Evolutionary conservation across 2,113 vertebrate genomes (phyloP).

Genomic region (Fregetta grallaria): DNA sequence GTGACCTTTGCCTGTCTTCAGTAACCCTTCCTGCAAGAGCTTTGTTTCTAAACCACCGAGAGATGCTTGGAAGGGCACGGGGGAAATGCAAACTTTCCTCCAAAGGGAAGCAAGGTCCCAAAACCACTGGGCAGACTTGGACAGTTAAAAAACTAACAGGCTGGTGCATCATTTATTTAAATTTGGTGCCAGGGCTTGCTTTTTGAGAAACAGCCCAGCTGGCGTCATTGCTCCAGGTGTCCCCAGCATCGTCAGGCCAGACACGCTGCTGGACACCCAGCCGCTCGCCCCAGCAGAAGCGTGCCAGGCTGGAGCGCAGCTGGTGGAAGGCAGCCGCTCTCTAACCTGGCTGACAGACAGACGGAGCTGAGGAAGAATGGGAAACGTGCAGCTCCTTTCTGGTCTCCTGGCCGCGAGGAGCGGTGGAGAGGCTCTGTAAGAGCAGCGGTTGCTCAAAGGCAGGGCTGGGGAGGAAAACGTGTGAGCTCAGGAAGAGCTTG

Average conservation of each 20-base stretch:
- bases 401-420: background rate
- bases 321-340: background rate
- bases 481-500: constrained; percentile 51
- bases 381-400: background rate
- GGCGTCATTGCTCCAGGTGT: background rate
- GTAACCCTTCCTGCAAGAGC: background rate
- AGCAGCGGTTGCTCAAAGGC: background rate
- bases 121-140: accelerated
- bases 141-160: background rate
- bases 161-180: background rate
- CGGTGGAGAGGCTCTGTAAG: background rate
- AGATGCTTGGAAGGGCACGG: background rate
- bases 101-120: background rate
- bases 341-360: background rate
- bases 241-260: background rate
- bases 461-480: background rate
- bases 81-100: background rate
- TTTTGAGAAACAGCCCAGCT: background rate
- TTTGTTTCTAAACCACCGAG: background rate
- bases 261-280: background rate
- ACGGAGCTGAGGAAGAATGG: background rate
- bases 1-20: background rate
- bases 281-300: background rate
- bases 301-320: background rate
- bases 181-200: background rate